Evolutionary conservation across 2,797 vertebrate species (phyloP), one percentile per base, ranked within the genome.

Genomic region (Salarias fasciatus): DNA sequence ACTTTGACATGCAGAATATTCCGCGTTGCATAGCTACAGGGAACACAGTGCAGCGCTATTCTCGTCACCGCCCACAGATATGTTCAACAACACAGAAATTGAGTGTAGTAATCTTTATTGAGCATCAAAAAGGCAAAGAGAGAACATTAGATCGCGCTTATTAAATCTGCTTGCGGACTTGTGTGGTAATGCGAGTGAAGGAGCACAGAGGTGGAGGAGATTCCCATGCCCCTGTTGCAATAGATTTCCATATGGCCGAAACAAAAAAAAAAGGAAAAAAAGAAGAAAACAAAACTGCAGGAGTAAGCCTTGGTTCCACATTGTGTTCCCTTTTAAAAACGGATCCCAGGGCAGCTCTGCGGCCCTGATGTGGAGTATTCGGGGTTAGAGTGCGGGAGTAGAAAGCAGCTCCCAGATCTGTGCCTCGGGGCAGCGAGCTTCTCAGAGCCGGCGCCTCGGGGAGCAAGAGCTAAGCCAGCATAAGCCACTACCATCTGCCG

Each of bases 401-500:
- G 72, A 77, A 82, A 77, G 78, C 76, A 63, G 72, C 79, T 86
- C 86, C 75, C 63, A 86, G 87, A 88, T 84, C 83, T 84, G 74
- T 64, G 86, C 88, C 88, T 85, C 68, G 84, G 85, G 89, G 86
- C 85, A 85, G 77, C 54, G 64, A 86, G 79, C 87, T 83, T 84
- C 84, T 83, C 71, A 69, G 77, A 86, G 83, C 79, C 77, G 70
- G 70, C 6, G 72, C 88, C 87, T 90, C 69, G 0, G 85, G 89
- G 85, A 86, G 77, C 68, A 77, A 82, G 85, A 69, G 60, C 79
- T 91, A 84, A 91, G 87, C 86, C 87, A 87, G 72, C 74, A 76
- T 88, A 89, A 89, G 82, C 88, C 87, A 79, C 75, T 80, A 85
- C 85, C 88, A 87, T 90, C 86, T 88, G 85, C 87, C 47, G 33